These are phyloP conservation scores for Nymphicus hollandicus DNA, from an alignment of 2,113 vertebrate species.

Conservation along the genomic window DNA sequence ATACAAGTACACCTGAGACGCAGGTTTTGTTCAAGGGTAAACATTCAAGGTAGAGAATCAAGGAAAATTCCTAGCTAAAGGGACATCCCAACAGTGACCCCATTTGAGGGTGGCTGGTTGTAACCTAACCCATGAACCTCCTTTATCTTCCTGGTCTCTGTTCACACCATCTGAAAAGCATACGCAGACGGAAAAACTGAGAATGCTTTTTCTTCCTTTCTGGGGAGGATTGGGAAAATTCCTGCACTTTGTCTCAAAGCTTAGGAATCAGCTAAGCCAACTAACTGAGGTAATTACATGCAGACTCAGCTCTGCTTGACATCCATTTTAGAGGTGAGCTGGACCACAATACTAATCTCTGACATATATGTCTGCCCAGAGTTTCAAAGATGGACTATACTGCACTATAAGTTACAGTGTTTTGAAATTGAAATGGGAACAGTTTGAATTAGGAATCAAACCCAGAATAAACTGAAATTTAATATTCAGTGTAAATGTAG, in stretches of 20 bases:
- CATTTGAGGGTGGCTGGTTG: background rate
- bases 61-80: background rate
- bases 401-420: background rate
- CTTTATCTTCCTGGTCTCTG: background rate
- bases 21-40: background rate
- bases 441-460: background rate
- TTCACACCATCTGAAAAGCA: background rate
- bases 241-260: background rate
- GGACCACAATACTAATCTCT: background rate
- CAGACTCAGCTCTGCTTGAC: background rate
- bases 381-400: background rate
- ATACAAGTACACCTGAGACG: background rate
- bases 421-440: background rate
- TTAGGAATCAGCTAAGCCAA: background rate
- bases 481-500: background rate
- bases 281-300: background rate
- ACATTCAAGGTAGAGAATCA: background rate
- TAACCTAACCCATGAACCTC: background rate
- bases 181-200: background rate
- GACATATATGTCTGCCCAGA: background rate
- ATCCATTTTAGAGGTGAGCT: background rate
- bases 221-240: background rate
- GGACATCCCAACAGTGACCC: background rate
- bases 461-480: background rate
- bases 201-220: background rate